Evolutionary conservation across 1,140 invertebrate genomes (phyloP).

Genomic region (Prorops nasuta): DNA sequence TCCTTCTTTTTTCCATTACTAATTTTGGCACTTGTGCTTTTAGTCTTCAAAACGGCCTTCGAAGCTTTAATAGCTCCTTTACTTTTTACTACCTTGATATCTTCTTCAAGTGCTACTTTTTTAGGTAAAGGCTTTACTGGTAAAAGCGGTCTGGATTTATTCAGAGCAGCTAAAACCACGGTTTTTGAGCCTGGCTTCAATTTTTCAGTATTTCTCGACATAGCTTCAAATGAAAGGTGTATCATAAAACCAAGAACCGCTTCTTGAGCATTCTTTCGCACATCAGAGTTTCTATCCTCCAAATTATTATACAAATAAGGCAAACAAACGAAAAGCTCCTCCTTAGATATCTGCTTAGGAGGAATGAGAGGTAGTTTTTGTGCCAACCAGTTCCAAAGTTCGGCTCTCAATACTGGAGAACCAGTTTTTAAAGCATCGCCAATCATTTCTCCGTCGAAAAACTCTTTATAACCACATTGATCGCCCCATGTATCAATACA

Average conservation of each 20-base stretch:
- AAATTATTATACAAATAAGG: conserved; percentile 79
- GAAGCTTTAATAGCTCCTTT: conserved; percentile 56
- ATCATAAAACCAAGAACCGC: conserved; percentile 91
- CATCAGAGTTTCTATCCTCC: conserved; percentile 89
- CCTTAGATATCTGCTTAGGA: conserved; percentile 72
- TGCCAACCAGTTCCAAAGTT: conserved; percentile 82
- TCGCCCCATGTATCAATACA: conserved; percentile 84
- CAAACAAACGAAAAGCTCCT: conserved; percentile 78
- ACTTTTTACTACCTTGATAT: conserved; percentile 55
- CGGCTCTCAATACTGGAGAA: conserved; percentile 76
- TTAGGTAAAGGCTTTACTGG: conserved; percentile 78
- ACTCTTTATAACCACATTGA: conserved; percentile 75
- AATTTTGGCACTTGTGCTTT: conserved; percentile 33
- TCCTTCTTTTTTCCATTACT: conserved; percentile 73
- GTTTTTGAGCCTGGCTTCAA: conserved; percentile 85
- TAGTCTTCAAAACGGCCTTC: conserved; percentile 48
- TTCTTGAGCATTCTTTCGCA: conserved; percentile 86
- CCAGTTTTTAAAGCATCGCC: conserved; percentile 81
- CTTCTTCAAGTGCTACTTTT: conserved; percentile 58
- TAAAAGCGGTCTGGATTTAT: conserved; percentile 82
- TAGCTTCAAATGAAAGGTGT: conserved; percentile 82
- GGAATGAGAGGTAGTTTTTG: conserved; percentile 74
- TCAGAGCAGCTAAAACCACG: conserved; percentile 74
- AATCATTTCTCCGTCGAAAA: conserved; percentile 88
- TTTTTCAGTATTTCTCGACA: conserved; percentile 77